Evolutionary conservation across 1,140 invertebrate species (phyloP), one percentile per base, ranked within the genome.

Genomic region (Eupeodes corollae): DNA sequence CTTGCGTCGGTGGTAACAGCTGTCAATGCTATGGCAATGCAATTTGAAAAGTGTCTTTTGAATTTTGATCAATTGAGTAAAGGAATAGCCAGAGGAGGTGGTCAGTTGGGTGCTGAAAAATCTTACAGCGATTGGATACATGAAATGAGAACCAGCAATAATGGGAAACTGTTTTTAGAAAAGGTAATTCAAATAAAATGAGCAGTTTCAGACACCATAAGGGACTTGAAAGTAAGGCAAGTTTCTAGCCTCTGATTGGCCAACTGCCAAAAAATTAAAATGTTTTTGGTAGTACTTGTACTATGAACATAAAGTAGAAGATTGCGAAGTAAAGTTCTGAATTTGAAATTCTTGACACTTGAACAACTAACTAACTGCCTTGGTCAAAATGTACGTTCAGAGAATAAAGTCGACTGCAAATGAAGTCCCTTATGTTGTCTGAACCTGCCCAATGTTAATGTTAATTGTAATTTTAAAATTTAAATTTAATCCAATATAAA

Each of bases 81-180:
- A 16, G 44, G 37, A 11, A 15, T 52, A 13, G 31, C 30, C 53
- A 40, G n/a, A 51, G 48, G 8, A 19, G 13, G 0, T 35, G 50
- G 8, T 52, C 11, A 39, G 40, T 33, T 31, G 52, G 45, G 15
- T n/a, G 26, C 14, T 21, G 51, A 48, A 3, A 57, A 50, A 19
- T 34, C 48, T 34, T 67, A 67, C 39, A 50, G 54, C 0, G 44
- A 61, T 13, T 67, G 64, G 64, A 55, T 67, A 15, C 32, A 55
- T 10, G 64, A 67, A 43, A 62, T 67, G 64, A 51, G 59, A 5
- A 52, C 56, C 45, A 61, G 51, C 6, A 12, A 26, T 9, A 67
- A 55, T 46, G 64, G 64, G 0, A 47, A 58, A 19, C 37, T 58
- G 10, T 67, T 67, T 26, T 47, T 67, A 11, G 54, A 64, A 11